Base-by-base conservation (phyloP, 2,113 vertebrate genomes). In the Spea bombifrons region DNA sequence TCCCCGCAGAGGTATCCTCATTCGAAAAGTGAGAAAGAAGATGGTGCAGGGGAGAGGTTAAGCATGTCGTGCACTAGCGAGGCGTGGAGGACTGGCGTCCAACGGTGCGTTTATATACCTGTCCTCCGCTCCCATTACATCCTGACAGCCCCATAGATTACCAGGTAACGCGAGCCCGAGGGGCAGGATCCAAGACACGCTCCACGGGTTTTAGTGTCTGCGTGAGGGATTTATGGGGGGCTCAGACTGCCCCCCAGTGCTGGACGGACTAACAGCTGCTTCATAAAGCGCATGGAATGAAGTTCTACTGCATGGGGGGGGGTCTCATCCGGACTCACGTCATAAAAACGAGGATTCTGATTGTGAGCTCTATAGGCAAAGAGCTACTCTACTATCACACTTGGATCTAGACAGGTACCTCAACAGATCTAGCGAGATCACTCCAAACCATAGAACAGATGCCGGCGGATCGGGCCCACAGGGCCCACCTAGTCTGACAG, bases 111-210 rank as follows among this genome's bases (percentile, higher is more conserved):
- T 4, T 5, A 8, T 30, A 53, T 78, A 68, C 59, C 76, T 59
- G 16, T 64, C 59, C 57, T 16, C 12, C 45, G 68, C 76, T 65
- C 68, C 7, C 68, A 78, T 71, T 71, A 71, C 57, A 78, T 78
- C 46, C 76, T 71, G 76, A 78, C 76, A 72, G 59, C 47, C 57
- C 48, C 68, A 78, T 71, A 78, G 68, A 78, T 78, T 71, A 44
- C 57, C 69, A 30, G 17, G 30, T 78, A 71, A 78, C 65, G 69
- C 43, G 76, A 78, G 76, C 69, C 59, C 46, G 57, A 52, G 68
- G 68, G 64, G 63, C 45, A 65, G 47, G 68, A 71, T 77, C 45
- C 50, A 17, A 13, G 66, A 10, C 47, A 78, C 46, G 76, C 68
- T 71, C 9, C 43, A 68, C 48, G 71, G 76, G 17, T 65, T 78